Evolutionary conservation across 2,113 vertebrate species (phyloP).

Genomic region (Phalacrocorax pelagicus): DNA sequence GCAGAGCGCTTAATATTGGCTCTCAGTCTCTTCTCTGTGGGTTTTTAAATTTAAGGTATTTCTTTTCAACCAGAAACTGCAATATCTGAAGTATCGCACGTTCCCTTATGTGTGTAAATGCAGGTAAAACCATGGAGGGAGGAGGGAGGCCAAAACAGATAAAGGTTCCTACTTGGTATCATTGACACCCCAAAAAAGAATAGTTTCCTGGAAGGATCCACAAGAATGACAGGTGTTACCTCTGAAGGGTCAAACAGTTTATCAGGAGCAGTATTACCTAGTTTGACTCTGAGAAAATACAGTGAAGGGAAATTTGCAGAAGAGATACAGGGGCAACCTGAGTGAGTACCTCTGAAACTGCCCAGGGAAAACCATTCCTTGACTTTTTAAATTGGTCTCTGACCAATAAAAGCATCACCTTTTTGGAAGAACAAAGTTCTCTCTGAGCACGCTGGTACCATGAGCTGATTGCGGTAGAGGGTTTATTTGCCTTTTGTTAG

Average conservation of each 20-base stretch:
- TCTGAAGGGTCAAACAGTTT: background rate
- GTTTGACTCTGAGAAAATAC: background rate
- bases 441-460: background rate
- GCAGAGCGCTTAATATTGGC: background rate
- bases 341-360: background rate
- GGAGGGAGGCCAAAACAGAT: rapidly evolving
- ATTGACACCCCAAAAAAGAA: rapidly evolving
- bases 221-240: background rate
- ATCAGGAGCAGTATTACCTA: background rate
- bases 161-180: background rate
- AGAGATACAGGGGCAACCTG: background rate
- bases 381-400: background rate
- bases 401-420: background rate
- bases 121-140: background rate
- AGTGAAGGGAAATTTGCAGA: background rate
- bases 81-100: background rate
- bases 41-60: background rate
- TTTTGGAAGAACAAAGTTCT: background rate
- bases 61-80: background rate
- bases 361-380: background rate
- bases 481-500: background rate
- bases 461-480: background rate
- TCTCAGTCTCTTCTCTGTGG: background rate
- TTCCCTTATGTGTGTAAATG: background rate
- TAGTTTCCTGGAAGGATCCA: background rate